A percentile compares a stretch with the other conserved stretches of the same genome.
Evolutionary conservation across 2,113 vertebrate genomes (phyloP).

Genomic region (Varanus komodoensis): DNA sequence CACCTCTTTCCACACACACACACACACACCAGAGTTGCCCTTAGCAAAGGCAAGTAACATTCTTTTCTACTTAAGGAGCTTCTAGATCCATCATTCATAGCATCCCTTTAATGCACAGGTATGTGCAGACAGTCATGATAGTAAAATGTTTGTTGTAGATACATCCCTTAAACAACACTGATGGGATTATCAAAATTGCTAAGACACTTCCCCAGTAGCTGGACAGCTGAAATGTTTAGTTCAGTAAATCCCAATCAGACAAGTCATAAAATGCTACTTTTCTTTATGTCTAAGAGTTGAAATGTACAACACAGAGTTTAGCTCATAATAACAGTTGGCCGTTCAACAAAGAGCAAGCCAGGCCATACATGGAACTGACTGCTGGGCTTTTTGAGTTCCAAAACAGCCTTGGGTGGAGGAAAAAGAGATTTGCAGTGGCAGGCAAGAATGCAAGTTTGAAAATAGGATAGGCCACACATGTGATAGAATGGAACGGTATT

Average conservation of each 20-base stretch:
- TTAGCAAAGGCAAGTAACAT: neutral
- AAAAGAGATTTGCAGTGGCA: neutral
- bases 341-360: neutral
- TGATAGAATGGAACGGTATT: neutral
- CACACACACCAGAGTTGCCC: neutral
- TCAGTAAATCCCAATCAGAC: neutral
- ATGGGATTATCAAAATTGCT: neutral
- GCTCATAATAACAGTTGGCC: neutral
- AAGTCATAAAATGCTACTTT: slow-evolving; percentile 2
- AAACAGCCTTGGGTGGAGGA: neutral
- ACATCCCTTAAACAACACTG: neutral
- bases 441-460: slow-evolving; percentile 12
- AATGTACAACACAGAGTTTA: neutral
- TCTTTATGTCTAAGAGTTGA: neutral
- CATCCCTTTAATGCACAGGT: neutral
- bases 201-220: neutral
- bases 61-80: neutral
- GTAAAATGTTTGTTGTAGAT: slow-evolving; percentile 2
- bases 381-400: neutral
- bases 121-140: neutral
- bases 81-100: neutral
- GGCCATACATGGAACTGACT: neutral
- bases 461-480: neutral
- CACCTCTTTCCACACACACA: neutral
- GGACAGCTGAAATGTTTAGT: neutral